phyloP scores from a whole-genome alignment of 2,797 vertebrate species.

The Oceanodroma leucorhoa region DNA sequence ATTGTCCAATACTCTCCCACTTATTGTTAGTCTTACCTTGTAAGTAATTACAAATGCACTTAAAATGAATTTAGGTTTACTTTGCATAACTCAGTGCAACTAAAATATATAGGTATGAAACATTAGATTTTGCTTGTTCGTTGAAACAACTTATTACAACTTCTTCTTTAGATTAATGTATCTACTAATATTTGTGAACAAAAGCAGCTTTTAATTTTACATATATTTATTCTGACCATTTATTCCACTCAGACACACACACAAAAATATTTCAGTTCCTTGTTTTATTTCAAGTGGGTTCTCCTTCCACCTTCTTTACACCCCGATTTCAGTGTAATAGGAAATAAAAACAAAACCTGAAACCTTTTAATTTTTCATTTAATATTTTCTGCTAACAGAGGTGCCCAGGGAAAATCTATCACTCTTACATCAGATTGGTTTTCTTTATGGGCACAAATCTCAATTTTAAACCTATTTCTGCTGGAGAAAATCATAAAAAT shows the following conservation, averaged over 20 bases:
- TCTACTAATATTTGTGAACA: neutral
- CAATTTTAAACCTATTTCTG: neutral
- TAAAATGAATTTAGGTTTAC: neutral
- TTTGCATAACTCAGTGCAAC: neutral
- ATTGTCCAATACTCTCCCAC: neutral
- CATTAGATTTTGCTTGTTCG: neutral
- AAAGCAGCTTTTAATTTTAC: neutral
- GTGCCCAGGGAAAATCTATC: neutral
- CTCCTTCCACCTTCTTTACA: neutral
- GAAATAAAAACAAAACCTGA: neutral
- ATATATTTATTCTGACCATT: neutral
- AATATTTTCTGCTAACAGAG: neutral
- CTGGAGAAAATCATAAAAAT: neutral
- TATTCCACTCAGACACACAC: neutral
- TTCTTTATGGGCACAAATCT: neutral
- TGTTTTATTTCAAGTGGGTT: neutral
- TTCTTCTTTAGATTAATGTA: neutral
- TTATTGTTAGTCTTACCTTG: neutral
- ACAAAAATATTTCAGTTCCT: neutral
- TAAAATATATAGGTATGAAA: neutral
- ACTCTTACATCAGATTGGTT: neutral
- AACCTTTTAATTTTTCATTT: neutral
- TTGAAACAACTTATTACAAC: neutral
- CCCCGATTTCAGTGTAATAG: neutral
- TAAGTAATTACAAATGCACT: neutral